Evolutionary conservation across 2,797 vertebrate species (phyloP), one percentile per base, ranked within the genome.

Genomic region (Silurus aristotelis): DNA sequence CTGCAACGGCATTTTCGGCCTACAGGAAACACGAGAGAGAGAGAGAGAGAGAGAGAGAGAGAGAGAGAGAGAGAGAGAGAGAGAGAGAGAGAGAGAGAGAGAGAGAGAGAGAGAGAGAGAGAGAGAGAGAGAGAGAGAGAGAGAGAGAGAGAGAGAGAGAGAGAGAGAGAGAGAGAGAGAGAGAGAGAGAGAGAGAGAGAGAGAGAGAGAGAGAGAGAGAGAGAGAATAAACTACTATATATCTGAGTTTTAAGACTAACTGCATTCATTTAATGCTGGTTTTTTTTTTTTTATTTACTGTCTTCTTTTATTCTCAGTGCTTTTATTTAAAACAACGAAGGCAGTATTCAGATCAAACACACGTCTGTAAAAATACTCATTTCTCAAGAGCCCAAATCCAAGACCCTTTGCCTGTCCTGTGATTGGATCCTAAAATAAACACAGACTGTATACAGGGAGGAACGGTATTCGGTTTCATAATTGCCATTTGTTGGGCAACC

Each of bases 1-100:
- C 95, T 95, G 91, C 97, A 98, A 81, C 90, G 91, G 86, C 97
- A 98, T 90, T 95, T 96, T 55, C 95, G 89, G 89, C 92, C 97
- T 98, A 90, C 87, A 85, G 64, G 27, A 81, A 66, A 70, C 55
- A 85, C 84, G 79, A 81, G 67, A 84, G 9, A 66, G 0, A 78
- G 27, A 12, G 78, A 85, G 27, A 46, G 48, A 19, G 31, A 75
- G 9, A 17, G 68, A 55, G 68, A 82, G 31, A 31, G 31, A 2
- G 31, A 31, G 31, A 31, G 31, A 31, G 31, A 31, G 31, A 31
- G 31, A 31, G 31, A 31, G 31, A 31, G 31, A 31, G 31, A 31
- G 31, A 31, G 31, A 15, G 79, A 85, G 27, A 46, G 48, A 19
- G 31, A 75, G 9, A 17, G 73, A 46, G 68, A 82, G 67, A 84